A percentile compares a stretch with the other conserved stretches of the same genome.
phyloP scores from a whole-genome alignment of 2,797 vertebrate genomes.

The Adelosebastes latens region DNA sequence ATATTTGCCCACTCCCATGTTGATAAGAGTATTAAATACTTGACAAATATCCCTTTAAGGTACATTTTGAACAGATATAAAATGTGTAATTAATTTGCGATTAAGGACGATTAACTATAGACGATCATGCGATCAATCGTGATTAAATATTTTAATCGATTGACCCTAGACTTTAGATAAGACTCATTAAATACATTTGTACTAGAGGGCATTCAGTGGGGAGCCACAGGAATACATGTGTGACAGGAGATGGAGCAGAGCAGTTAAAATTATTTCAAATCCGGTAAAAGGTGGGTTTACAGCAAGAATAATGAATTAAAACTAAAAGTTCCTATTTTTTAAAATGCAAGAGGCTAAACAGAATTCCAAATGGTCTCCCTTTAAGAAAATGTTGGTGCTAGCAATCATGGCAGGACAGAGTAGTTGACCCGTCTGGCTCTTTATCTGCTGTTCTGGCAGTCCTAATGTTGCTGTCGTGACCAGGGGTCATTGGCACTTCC shows the following conservation, averaged over 20 bases:
- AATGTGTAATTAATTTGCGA: no score
- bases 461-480: slow-evolving; percentile 69
- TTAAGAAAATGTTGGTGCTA: slow-evolving; percentile 79
- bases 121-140: no score
- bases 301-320: neutral
- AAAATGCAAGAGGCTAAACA: slow-evolving; percentile 26
- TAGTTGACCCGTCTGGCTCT: slow-evolving; percentile 68
- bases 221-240: neutral
- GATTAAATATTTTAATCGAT: no score
- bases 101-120: no score
- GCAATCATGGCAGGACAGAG: slow-evolving; percentile 65
- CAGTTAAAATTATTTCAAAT: neutral
- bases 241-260: neutral
- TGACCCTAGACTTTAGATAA: neutral
- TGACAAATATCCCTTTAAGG: no score
- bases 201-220: neutral
- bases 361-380: slow-evolving; percentile 51
- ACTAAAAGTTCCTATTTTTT: slow-evolving; percentile 1
- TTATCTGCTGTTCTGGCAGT: slow-evolving; percentile 76
- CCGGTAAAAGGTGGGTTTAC: neutral
- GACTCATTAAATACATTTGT: neutral
- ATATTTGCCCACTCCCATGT: no score
- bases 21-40: no score
- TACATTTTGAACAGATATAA: no score
- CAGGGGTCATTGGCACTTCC: slow-evolving; percentile 77